Conservation (phyloP, 2,888 invertebrate species). For the Drosophila falleni region DNA sequence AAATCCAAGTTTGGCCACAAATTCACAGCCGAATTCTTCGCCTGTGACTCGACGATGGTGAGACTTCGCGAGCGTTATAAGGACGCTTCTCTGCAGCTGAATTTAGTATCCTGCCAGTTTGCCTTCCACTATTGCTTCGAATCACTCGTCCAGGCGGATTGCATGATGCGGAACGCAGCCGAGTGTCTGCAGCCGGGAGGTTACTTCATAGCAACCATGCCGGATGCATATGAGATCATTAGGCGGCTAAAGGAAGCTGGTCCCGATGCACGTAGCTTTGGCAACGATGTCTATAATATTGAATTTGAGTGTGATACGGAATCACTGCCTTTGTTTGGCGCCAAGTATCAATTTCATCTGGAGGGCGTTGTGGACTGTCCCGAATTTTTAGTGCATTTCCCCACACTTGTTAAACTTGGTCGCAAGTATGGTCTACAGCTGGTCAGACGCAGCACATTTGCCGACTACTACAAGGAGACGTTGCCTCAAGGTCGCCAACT, state of each 20-base stretch:
- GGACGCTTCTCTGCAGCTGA: constrained; percentile 92
- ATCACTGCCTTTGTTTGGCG: constrained; percentile 95
- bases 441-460: constrained; percentile 90
- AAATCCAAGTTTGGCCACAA: constrained; percentile 85
- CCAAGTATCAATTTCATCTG: constrained; percentile 97
- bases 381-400: constrained; percentile 98
- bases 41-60: constrained; percentile 96
- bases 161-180: constrained; percentile 96
- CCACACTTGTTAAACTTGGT: constrained; percentile 91
- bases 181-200: constrained; percentile 96
- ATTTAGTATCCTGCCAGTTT: constrained; percentile 98
- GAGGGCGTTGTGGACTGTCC: constrained; percentile 99
- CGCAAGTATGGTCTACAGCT: constrained; percentile 90
- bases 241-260: constrained; percentile 88
- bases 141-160: constrained; percentile 93
- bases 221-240: constrained; percentile 96
- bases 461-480: constrained; percentile 89
- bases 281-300: constrained; percentile 92
- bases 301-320: constrained; percentile 89
- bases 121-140: constrained; percentile 99
- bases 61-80: constrained; percentile 91
- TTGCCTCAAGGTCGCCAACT: constrained; percentile 85
- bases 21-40: constrained; percentile 95
- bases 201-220: constrained; percentile 98
- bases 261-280: constrained; percentile 87